Percentiles rank a stretch among this genome's conserved stretches.
These are phyloP conservation scores for Manis crassicaudata DNA, from an alignment of 2,797 vertebrate species.

Conservation along the genomic window DNA sequence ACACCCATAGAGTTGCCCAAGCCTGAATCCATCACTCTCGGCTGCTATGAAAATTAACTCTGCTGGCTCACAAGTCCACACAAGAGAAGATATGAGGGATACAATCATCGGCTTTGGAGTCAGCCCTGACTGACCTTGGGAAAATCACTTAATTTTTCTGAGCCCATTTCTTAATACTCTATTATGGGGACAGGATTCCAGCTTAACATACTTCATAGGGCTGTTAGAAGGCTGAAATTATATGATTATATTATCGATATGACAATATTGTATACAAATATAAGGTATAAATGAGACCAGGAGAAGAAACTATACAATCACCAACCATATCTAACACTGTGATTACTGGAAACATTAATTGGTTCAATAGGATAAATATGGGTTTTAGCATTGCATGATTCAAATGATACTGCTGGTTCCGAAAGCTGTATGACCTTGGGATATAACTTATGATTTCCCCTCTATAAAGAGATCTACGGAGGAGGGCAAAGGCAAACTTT, in stretches of 20 bases:
- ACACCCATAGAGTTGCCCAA: neutral
- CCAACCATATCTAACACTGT: neutral
- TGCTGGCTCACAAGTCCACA: neutral
- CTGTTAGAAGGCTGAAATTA: neutral
- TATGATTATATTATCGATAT: neutral
- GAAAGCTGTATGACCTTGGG: neutral
- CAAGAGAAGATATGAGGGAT: neutral
- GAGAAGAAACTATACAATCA: neutral
- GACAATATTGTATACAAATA: neutral
- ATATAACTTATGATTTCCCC: neutral
- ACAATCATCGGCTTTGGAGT: neutral
- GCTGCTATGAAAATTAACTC: slow-evolving; percentile 44
- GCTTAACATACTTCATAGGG: neutral
- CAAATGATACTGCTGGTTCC: neutral
- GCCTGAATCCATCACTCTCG: slow-evolving; percentile 7
- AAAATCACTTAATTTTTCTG: neutral
- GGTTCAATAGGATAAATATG: neutral
- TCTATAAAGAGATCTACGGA: neutral
- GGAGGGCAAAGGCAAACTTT: neutral
- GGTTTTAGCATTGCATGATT: neutral
- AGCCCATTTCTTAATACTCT: neutral
- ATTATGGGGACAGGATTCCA: neutral
- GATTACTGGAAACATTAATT: neutral
- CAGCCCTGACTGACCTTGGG: slow-evolving; percentile 3
- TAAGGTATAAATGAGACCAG: neutral